Conservation (phyloP, 2,797 vertebrate species). For the Nyctalus aviator region DNA sequence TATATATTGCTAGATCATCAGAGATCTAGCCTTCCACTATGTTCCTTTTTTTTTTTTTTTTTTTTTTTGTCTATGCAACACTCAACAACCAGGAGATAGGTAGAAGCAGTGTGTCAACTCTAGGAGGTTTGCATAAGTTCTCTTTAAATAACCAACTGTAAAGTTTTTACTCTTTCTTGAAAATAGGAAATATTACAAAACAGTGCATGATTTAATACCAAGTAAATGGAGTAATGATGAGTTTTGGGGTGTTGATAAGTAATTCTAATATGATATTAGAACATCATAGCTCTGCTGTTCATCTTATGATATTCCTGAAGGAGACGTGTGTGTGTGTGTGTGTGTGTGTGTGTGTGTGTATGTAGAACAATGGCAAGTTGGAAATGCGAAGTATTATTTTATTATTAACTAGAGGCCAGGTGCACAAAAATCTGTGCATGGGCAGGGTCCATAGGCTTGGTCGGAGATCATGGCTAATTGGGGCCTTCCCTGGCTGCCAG, state of each 20-base stretch:
- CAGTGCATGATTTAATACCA: not conserved
- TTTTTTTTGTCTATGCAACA: not conserved
- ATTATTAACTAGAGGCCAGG: not conserved
- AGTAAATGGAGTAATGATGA: not conserved
- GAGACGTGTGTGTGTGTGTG: not conserved
- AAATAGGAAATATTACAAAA: not conserved
- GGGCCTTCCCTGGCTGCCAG: no score
- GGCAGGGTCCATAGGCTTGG: no score
- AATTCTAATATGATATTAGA: not conserved
- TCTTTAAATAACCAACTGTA: not conserved
- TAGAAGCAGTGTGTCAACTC: not conserved
- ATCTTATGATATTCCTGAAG: not conserved
- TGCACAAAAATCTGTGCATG: no score
- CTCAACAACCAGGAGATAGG: not conserved
- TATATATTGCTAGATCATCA: no score
- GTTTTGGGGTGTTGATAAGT: not conserved
- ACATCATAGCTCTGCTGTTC: not conserved
- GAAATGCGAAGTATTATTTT: slow-evolving; percentile 5
- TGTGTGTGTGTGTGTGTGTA: not conserved
- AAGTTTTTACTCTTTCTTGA: not conserved
- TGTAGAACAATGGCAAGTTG: not conserved
- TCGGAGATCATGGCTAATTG: no score
- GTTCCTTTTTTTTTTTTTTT: not conserved
- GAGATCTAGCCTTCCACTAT: slow-evolving; percentile 1
- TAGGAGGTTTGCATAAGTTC: not conserved